Conservation (phyloP, 2,888 invertebrate species). For the Gymnoscelis rufifasciata region DNA sequence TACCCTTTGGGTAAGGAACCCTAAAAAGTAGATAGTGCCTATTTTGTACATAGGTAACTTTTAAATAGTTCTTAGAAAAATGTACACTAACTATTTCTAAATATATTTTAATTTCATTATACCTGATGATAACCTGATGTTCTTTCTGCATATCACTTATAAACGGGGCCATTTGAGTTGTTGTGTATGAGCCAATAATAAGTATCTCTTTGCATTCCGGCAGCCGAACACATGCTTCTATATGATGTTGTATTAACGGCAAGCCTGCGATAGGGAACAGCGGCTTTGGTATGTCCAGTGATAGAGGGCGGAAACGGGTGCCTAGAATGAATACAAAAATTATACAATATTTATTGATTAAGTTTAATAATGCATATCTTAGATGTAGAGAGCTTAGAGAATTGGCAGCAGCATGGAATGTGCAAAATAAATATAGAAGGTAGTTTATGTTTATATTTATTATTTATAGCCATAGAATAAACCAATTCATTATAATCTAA, state of each 20-base stretch:
- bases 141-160: slow-evolving; percentile 90
- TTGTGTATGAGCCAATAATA: slow-evolving; percentile 95
- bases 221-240: slow-evolving; percentile 92
- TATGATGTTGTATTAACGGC: slow-evolving; percentile 97
- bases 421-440: too few relatives aligned
- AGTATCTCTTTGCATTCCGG: slow-evolving; percentile 92
- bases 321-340: slow-evolving; percentile 79
- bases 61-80: too few relatives aligned
- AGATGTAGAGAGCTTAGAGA: too few relatives aligned
- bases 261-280: slow-evolving; percentile 97
- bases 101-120: slow-evolving; percentile 16
- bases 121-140: slow-evolving; percentile 90
- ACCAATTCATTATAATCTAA: too few relatives aligned
- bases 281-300: slow-evolving; percentile 98
- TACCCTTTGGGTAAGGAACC: too few relatives aligned
- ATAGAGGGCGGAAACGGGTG: slow-evolving; percentile 97
- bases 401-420: too few relatives aligned
- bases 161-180: slow-evolving; percentile 91
- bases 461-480: too few relatives aligned
- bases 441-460: too few relatives aligned
- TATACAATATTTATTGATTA: not conserved
- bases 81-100: not conserved
- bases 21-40: too few relatives aligned
- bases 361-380: too few relatives aligned
- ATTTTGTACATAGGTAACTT: too few relatives aligned